Evolutionary conservation across 2,888 invertebrate genomes (phyloP), one percentile per base, ranked within the genome.

Genomic region (Sesia apiformis): DNA sequence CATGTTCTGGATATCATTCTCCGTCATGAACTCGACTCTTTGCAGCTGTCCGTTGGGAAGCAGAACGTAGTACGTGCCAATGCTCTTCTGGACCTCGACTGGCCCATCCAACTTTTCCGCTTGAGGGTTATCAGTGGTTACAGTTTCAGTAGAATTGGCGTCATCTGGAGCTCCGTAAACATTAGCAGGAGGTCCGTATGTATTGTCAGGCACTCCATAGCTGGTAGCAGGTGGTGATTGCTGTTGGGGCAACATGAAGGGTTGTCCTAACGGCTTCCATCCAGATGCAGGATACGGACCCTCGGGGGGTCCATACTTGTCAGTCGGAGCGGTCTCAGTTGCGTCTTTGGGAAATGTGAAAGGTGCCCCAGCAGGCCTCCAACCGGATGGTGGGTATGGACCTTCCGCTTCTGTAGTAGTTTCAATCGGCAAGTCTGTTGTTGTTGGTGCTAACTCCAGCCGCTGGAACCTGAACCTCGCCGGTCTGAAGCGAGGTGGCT

Each of bases 41-140:
- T 93, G 93, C 41, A 93, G 76, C 58, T 91, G 84, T 4, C 93
- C 93, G 60, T 90, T 91, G 0, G 93, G 93, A 60, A 93, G 84
- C 46, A 93, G 85, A 4, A 93, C 84, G 70, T 90, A 93, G 73
- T 93, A 93, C 7, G 91, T 84, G 4, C 93, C 93, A 40, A 81
- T 78, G 49, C 92, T 92, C 64, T 81, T 81, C 60, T 80, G 78
- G 0, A 86, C 79, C 50, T 90, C 85, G 3, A 88, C 77, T 5
- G 84, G 76, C 43, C 86, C 74, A 53, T 81, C 83, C 4, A 87
- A 53, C 39, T 61, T 77, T 58, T 87, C 86, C 0, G 78, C 75
- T 57, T 79, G 72, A 57, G 84, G 82, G 51, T 78, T 83, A 8
- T 84, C 84, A 4, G 85, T 84, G 2, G 55, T 2, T 3, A 7